These are phyloP conservation scores for Argyresthia albistria DNA, from an alignment of 2,888 invertebrate genomes.

Conservation along the genomic window DNA sequence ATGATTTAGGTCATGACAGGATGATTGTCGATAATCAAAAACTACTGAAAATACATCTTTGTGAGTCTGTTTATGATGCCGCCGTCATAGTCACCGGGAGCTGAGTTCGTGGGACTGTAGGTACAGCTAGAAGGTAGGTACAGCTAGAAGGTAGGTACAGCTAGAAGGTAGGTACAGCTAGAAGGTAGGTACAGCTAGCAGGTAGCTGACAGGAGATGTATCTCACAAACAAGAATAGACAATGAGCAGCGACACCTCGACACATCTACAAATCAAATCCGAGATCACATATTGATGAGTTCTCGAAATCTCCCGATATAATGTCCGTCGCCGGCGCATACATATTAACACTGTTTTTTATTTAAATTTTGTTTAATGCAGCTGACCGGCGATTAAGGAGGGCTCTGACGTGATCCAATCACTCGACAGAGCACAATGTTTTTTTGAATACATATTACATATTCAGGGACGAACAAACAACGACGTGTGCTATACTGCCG, in stretches of 20 bases:
- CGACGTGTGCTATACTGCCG: neutral
- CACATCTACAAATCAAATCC: constrained; percentile 41
- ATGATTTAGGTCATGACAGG: too few species aligned
- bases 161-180: too few species aligned
- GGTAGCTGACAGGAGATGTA: constrained; percentile 8
- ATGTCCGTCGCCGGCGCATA: constrained; percentile 21
- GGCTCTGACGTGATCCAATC: constrained; percentile 7
- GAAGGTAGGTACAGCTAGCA: constrained; percentile 4
- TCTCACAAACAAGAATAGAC: constrained; percentile 24
- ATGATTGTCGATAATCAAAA: too few species aligned
- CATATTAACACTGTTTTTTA: constrained; percentile 24
- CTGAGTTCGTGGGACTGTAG: too few species aligned
- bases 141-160: too few species aligned
- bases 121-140: too few species aligned
- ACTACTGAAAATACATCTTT: too few species aligned
- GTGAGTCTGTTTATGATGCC: too few species aligned
- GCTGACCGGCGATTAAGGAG: constrained; percentile 9
- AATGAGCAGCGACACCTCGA: constrained; percentile 14
- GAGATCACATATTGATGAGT: constrained; percentile 49
- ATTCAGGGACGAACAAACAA: neutral
- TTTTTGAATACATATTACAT: neutral
- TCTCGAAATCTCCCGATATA: constrained; percentile 23
- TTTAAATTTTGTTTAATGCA: constrained; percentile 15
- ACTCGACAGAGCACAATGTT: constrained; percentile 2
- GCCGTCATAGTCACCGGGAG: too few species aligned